These are phyloP conservation scores for Hippoglossus hippoglossus DNA, from an alignment of 2,797 vertebrate species.

Conservation along the genomic window DNA sequence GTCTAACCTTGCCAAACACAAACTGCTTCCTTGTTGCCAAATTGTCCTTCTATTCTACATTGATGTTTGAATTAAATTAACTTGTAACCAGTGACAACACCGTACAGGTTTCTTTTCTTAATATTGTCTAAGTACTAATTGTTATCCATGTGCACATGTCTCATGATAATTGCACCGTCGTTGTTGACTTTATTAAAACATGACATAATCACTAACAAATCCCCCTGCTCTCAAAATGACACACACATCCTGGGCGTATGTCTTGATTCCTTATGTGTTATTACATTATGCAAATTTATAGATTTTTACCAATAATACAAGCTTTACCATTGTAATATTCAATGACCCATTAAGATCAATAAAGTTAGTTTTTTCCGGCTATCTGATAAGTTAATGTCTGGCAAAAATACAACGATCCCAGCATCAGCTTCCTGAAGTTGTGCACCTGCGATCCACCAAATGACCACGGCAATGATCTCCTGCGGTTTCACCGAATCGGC, in stretches of 20 bases:
- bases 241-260: constrained; percentile 7
- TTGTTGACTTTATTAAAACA: constrained; percentile 48
- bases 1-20: too few species aligned
- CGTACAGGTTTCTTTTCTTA: constrained; percentile 19
- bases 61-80: constrained; percentile 18
- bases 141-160: constrained; percentile 22
- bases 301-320: not conserved
- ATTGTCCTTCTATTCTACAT: not conserved
- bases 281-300: not conserved
- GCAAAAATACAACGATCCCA: not conserved
- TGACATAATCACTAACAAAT: constrained; percentile 39
- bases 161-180: constrained; percentile 22
- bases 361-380: too few species aligned
- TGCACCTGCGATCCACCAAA: constrained; percentile 23
- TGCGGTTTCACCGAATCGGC: constrained; percentile 3
- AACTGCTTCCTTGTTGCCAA: too few species aligned
- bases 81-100: not conserved
- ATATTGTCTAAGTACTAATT: constrained; percentile 10
- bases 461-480: constrained; percentile 4
- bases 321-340: too few species aligned
- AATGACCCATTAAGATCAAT: too few species aligned
- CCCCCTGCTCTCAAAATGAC: constrained; percentile 42
- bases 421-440: too few species aligned
- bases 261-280: not conserved
- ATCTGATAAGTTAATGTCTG: too few species aligned